A percentile compares a stretch with the other conserved stretches of the same genome.
Conservation (phyloP, 2,113 vertebrate genomes). For the Gasterosteus aculeatus region DNA sequence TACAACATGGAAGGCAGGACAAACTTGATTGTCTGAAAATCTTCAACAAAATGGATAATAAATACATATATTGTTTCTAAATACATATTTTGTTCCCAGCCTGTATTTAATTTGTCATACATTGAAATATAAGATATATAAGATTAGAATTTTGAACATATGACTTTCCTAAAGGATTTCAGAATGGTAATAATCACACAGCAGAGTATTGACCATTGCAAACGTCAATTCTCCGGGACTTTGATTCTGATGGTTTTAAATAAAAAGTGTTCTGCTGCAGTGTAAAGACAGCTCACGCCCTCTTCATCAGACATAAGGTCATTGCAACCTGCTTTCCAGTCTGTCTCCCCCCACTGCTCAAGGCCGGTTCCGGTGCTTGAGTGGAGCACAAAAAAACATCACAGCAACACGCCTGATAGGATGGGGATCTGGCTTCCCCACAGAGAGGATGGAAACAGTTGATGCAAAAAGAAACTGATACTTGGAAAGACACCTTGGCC, state of each 20-base stretch:
- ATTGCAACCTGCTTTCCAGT: conserved; percentile 53
- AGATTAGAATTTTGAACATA: neutral
- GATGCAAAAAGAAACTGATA: neutral
- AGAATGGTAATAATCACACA: neutral
- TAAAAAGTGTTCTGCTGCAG: conserved; percentile 41
- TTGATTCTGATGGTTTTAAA: conserved; percentile 11
- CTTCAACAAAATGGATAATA: neutral
- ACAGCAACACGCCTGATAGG: conserved; percentile 57
- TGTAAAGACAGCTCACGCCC: conserved; percentile 27
- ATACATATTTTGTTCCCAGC: neutral
- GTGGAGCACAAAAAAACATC: conserved; percentile 56
- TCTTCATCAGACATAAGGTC: conserved; percentile 60
- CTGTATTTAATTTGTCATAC: neutral
- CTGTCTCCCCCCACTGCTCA: conserved; percentile 36
- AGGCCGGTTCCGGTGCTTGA: conserved; percentile 55
- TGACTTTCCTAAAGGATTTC: neutral
- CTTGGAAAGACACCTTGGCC: conserved; percentile 43
- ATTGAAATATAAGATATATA: too few species aligned
- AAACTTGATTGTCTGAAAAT: conserved; percentile 25
- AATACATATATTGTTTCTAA: neutral
- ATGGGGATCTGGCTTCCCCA: conserved; percentile 43
- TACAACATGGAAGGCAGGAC: conserved; percentile 10
- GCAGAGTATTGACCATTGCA: neutral
- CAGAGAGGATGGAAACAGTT: conserved; percentile 22
- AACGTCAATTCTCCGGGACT: conserved; percentile 9